phyloP scores from a whole-genome alignment of 2,113 vertebrate species.

The Rhinolophus ferrumequinum region DNA sequence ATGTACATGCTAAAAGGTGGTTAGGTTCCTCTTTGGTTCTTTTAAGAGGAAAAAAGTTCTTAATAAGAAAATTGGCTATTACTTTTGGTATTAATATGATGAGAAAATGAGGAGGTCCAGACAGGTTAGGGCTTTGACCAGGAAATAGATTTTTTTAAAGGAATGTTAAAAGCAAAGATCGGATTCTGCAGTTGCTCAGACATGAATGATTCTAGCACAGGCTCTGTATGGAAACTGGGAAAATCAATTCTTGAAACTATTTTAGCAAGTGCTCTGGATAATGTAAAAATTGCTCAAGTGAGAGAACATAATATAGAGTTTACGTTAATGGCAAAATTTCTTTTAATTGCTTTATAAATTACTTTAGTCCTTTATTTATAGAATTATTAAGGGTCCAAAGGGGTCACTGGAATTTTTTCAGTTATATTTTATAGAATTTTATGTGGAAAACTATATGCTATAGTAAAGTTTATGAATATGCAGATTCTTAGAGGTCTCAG shows the following conservation, averaged over 20 bases:
- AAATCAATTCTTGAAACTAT: neutral
- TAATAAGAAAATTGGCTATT: neutral
- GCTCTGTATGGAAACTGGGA: neutral
- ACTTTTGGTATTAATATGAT: neutral
- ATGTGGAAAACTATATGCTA: conserved; percentile 46
- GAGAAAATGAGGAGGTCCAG: neutral
- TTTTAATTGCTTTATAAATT: conserved; percentile 66
- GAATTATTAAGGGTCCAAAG: conserved; percentile 57
- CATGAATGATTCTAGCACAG: neutral
- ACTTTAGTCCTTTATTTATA: conserved; percentile 50
- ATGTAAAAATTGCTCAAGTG: neutral
- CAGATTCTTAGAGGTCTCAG: conserved; percentile 37
- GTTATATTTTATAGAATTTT: conserved; percentile 64
- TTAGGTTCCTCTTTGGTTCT: neutral
- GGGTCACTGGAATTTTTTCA: conserved; percentile 61
- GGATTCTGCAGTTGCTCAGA: neutral
- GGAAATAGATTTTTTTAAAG: neutral
- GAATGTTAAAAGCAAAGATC: conserved; percentile 18
- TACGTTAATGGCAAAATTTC: conserved; percentile 31
- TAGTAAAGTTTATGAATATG: conserved; percentile 49
- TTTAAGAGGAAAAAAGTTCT: neutral
- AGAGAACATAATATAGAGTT: neutral
- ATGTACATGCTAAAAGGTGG: too few relatives aligned
- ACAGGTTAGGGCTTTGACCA: neutral
- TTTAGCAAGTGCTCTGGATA: neutral